A percentile compares a stretch with the other conserved stretches of the same genome.
Evolutionary conservation across 2,797 vertebrate genomes (phyloP).

Genomic region (Myripristis murdjan): DNA sequence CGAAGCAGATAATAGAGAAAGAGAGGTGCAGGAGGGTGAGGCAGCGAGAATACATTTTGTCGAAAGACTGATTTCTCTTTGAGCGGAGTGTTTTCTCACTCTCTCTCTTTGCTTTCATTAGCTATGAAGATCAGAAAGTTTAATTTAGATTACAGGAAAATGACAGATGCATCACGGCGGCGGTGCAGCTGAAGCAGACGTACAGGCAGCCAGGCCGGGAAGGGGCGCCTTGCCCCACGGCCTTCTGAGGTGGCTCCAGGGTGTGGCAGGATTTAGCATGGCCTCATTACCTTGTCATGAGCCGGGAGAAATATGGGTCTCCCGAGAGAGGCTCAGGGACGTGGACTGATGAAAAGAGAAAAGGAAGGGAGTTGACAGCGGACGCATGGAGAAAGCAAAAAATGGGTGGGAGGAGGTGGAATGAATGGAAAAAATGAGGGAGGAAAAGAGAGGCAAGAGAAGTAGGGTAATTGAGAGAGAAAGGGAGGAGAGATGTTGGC

Average conservation of each 20-base stretch:
- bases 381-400: conserved; percentile 41
- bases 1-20: conserved; percentile 39
- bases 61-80: neutral
- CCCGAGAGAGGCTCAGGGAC: conserved; percentile 73
- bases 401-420: conserved; percentile 18
- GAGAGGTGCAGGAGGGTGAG: conserved; percentile 1
- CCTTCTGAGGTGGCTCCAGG: conserved; percentile 77
- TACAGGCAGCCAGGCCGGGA: conserved; percentile 38
- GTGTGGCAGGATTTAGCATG: conserved; percentile 79
- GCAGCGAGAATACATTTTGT: conserved; percentile 9
- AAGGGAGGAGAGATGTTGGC: conserved; percentile 76
- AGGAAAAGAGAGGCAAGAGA: conserved; percentile 38
- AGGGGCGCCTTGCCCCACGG: conserved; percentile 65
- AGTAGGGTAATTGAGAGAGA: conserved; percentile 75
- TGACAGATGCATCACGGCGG: conserved; percentile 38
- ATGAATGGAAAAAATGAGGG: conserved; percentile 22
- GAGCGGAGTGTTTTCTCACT: neutral
- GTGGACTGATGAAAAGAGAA: conserved; percentile 70
- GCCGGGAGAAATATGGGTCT: conserved; percentile 82
- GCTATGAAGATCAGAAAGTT: conserved; percentile 44
- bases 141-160: conserved; percentile 33
- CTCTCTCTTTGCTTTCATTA: conserved; percentile 8
- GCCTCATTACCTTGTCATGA: conserved; percentile 85
- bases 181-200: conserved; percentile 38
- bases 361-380: conserved; percentile 70